Base-by-base conservation (phyloP, 2,888 invertebrate species). In the Drosophila neonasuta region DNA sequence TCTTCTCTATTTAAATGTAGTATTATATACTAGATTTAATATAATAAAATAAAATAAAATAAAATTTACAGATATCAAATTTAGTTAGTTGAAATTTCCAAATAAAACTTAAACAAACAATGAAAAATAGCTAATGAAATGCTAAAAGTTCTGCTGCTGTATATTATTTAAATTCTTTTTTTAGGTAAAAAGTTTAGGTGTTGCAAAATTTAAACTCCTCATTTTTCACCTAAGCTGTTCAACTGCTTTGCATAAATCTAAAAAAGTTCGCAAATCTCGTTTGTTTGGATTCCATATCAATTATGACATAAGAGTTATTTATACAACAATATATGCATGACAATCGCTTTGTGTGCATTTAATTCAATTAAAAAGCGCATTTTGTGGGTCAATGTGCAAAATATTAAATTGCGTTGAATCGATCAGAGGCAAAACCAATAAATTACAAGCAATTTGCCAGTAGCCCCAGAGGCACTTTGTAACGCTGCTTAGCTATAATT, bases 231-330 rank as follows among this genome's bases (percentile, higher is more conserved):
- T 42, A 48, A 17, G 52, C 30, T 54, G 39, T 17, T 20, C 3
- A 39, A 32, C 39, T 36, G 54, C 48, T 71, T 71, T 57, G 74
- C 68, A 73, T 74, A 54, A 71, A 57, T 68, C 39, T 34, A 32
- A 2, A 50, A 49, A 46, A 4, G 65, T 42, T 55, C 5, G 3
- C 24, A 46, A 49, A 71, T 56, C 66, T 71, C 8, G 72, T 41
- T 62, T 10, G 72, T 41, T 62, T 67, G 29, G n/a, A 13, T 51
- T 51, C 41, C 50, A 56, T 57, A 61, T 52, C 56, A 74, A 61
- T 72, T 83, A 80, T 81, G 85, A 81, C 85, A 86, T 73, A 84
- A 81, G 84, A 64, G 65, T 46, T 71, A 68, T 82, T 70, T 68
- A 68, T 36, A 36, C 8, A 41, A 11, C 34, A 34, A 17, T 20